Percentiles rank a stretch among this genome's conserved stretches.
Evolutionary conservation across 2,113 vertebrate species (phyloP).

Genomic region (Corythaixoides concolor): DNA sequence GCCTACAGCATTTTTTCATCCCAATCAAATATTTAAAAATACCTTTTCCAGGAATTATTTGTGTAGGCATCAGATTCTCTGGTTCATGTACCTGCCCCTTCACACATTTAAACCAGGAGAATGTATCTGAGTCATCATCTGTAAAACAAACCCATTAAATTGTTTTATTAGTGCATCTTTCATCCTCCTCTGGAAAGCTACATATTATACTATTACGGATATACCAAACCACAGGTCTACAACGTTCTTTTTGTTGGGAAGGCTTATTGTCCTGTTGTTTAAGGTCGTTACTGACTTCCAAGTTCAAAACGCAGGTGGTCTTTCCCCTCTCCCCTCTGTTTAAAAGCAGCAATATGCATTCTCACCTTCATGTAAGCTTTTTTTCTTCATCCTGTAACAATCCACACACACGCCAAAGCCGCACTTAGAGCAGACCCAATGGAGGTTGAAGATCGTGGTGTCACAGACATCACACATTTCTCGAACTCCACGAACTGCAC

Average conservation of each 20-base stretch:
- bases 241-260: not conserved
- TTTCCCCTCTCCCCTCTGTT: not conserved
- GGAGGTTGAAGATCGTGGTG: constrained; percentile 83
- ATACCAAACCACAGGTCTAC: not conserved
- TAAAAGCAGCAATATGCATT: not conserved
- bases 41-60: constrained; percentile 86
- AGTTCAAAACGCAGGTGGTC: not conserved
- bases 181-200: not conserved
- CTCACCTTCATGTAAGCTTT: constrained; percentile 68
- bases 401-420: constrained; percentile 82
- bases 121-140: constrained; percentile 74
- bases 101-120: constrained; percentile 81
- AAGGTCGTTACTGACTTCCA: not conserved
- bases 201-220: not conserved
- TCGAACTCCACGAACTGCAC: constrained; percentile 78
- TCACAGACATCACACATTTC: constrained; percentile 85
- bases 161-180: not conserved
- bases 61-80: constrained; percentile 82
- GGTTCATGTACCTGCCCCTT: constrained; percentile 81
- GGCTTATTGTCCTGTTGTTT: not conserved
- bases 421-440: constrained; percentile 84
- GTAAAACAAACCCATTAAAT: not conserved
- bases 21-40: not conserved
- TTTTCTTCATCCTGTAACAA: constrained; percentile 81
- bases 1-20: not conserved